Percentiles rank a stretch among this genome's conserved stretches.
Conservation (phyloP, 2,888 invertebrate species). For the Cremastinae sp. region DNA sequence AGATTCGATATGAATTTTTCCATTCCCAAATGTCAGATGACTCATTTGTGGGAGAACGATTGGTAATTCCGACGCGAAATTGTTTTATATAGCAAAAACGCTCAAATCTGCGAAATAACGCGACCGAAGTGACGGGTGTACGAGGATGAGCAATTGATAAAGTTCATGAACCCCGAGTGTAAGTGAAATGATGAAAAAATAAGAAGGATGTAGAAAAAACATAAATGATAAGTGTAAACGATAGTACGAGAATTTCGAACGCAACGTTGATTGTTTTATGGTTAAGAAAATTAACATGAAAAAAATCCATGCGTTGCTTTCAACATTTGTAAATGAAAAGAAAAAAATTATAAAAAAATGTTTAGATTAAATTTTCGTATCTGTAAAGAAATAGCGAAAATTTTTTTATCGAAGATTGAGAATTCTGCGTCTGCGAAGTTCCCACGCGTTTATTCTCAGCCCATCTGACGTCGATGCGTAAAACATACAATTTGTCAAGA, state of each 20-base stretch:
- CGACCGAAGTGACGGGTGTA: not conserved
- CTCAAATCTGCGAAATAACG: slow-evolving; percentile 6
- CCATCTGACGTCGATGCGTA: not conserved
- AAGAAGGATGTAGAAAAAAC: not conserved
- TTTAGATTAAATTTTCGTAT: too few species aligned
- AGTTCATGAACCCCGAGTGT: slow-evolving; percentile 66
- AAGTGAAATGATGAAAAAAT: slow-evolving; percentile 48
- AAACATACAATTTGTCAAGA: not conserved
- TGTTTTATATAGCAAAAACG: slow-evolving; percentile 3
- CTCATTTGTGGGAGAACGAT: too few species aligned
- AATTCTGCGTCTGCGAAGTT: not conserved
- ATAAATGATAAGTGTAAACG: slow-evolving; percentile 36
- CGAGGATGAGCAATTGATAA: slow-evolving; percentile 59
- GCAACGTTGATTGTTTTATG: not conserved
- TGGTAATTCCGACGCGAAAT: too few species aligned
- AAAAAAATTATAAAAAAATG: too few species aligned
- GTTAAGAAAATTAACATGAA: not conserved
- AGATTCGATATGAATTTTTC: slow-evolving; percentile 1
- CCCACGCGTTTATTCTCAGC: not conserved
- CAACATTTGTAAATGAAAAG: not conserved
- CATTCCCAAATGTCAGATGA: slow-evolving; percentile 10
- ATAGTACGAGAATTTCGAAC: slow-evolving; percentile 14
- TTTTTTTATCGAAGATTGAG: slow-evolving; percentile 5
- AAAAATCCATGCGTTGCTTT: too few species aligned
- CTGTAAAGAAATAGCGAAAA: not conserved